Base-by-base conservation (phyloP, 2,113 vertebrate genomes). In the Oncorhynchus gorbuscha region DNA sequence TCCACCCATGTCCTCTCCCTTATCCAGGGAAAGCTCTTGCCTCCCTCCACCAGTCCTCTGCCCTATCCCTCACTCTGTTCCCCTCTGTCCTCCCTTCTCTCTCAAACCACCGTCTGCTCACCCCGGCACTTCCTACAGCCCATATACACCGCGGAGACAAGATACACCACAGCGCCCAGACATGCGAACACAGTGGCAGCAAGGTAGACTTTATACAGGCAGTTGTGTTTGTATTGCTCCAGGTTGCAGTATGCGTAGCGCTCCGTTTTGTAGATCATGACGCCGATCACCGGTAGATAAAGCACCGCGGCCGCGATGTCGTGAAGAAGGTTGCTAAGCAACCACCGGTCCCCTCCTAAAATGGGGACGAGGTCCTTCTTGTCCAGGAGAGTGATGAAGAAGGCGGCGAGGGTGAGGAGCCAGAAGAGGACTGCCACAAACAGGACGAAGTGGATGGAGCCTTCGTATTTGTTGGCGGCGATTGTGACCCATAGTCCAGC, bases 401-500 rank as follows among this genome's bases (percentile, higher is more conserved):
- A 96, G 45, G 98, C 92, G 16, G 92, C 94, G 78, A 99, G 89
- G 1, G 97, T 96, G 76, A 97, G 92, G 48, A 99, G 94, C 97
- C 97, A 99, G 87, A 98, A 96, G 75, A 99, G 91, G 30, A 99
- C 97, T 0, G 96, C 95, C n/a, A 98, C 96, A 75, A 98, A 97
- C 76, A 99, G 94, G 13, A 96, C 97, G 75, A 96, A 99, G 94
- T 99, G 97, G 77, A 96, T 93, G 1, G 95, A 91, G 3, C 97
- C 97, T 32, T 97, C 96, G 89, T 99, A 99, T 77, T 94, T 95
- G 92, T 95, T 96, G 35, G 96, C 94, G 0, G 97, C 96, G 83
- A 99, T 95, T 80, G 95, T 97, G 73, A 96, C 89, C 97, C 97
- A 99, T 86, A 97, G 93, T 32, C 94, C 94, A 73, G 96, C 95